phyloP scores from a whole-genome alignment of 1,140 invertebrate species.

The Micrasema longulum region DNA sequence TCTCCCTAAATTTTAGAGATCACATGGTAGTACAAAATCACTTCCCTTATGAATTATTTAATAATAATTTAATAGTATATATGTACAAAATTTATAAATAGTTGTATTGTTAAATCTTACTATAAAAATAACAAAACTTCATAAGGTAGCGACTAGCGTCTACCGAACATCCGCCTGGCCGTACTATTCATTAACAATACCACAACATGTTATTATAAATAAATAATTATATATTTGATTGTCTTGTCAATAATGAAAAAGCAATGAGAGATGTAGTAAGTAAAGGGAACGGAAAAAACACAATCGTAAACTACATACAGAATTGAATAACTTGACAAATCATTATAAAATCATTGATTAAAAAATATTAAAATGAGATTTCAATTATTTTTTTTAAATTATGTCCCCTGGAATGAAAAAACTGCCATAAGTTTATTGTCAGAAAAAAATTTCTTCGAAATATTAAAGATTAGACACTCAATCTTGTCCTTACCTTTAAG shows the following conservation, averaged over 20 bases:
- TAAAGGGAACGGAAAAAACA: constrained; percentile 2
- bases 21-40: constrained; percentile 30
- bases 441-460: too few relatives aligned
- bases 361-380: too few relatives aligned
- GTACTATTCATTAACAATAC: constrained; percentile 18
- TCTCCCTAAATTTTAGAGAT: constrained; percentile 27
- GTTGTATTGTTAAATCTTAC: constrained; percentile 9
- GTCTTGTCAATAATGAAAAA: constrained; percentile 23
- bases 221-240: constrained; percentile 32
- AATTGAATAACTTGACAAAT: too few relatives aligned
- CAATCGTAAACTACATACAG: too few relatives aligned
- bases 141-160: constrained; percentile 6
- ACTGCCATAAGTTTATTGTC: too few relatives aligned
- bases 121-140: constrained; percentile 27
- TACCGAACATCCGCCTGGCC: background rate
- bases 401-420: too few relatives aligned
- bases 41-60: constrained; percentile 27
- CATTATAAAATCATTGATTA: too few relatives aligned
- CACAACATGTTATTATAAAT: constrained; percentile 7
- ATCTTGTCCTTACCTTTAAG: too few relatives aligned
- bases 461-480: too few relatives aligned
- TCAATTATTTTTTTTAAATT: too few relatives aligned
- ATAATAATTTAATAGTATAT: constrained; percentile 24
- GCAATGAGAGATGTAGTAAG: background rate
- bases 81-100: constrained; percentile 27